Evolutionary conservation across 2,888 invertebrate genomes (phyloP), one percentile per base, ranked within the genome.

Genomic region (Euzetes globulus): DNA sequence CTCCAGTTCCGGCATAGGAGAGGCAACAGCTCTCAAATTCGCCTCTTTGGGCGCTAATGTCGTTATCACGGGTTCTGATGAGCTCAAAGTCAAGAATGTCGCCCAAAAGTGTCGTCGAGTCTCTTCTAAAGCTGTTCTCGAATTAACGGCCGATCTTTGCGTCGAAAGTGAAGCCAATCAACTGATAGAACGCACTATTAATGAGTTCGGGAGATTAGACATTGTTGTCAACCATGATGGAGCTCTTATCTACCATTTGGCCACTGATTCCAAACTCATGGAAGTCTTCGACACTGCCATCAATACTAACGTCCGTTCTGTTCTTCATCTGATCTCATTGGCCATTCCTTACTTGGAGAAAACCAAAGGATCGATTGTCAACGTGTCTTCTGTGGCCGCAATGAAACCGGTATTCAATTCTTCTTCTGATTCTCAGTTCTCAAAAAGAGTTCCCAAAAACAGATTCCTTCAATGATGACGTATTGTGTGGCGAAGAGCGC

Each of bases 401-500:
- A 2, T 37, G 11, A 41, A 63, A 41, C 63, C 63, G 15, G 52
- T 73, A 19, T 7, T 5, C 19, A 50, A 25, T 6, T 5, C 9
- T 6, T 19, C 11, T 2, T 6, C 2, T 19, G 4, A 50, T 19
- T 19, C 5, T 19, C 50, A 3, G 1, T 13, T 11, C 1, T 22
- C 25, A 5, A 22, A 13, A 9, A 25, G 1, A 25, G 1, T 1
- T 1, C 17, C 1, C 37, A 25, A 45, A 5, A 4, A 19, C 15
- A 6, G 17, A 1, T 45, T 5, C 13, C 11, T 13, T 41, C n/a
- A n/a, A 13, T 22, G 11, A 19, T 15, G 22, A 25, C 70, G 5
- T 73, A 73, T 63, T 63, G 73, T 65, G 17, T 22, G 15, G 9
- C 73, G 5, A 73, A 73, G 19, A 22, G 29, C 1, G 73, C 63